A percentile compares a stretch with the other conserved stretches of the same genome.
Conservation (phyloP, 2,888 invertebrate species). For the Gortyna flavago region DNA sequence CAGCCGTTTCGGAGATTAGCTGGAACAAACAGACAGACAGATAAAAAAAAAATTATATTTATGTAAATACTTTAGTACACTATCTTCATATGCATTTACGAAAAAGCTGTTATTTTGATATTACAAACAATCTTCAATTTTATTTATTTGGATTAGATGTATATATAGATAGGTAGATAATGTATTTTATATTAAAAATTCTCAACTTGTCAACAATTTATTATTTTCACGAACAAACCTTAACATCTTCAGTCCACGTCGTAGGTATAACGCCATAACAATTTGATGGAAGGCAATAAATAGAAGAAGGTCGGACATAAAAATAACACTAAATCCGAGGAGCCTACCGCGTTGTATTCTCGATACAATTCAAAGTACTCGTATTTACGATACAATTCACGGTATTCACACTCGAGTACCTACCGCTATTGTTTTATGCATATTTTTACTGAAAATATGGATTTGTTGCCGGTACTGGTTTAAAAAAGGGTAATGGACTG, state of each 20-base stretch:
- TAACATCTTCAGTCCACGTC: conserved; percentile 16
- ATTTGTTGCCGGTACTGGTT: not conserved
- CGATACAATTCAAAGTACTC: conserved; percentile 23
- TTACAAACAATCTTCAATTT: no score
- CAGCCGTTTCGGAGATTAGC: not conserved
- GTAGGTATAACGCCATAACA: conserved; percentile 35
- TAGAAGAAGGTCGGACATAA: conserved; percentile 56
- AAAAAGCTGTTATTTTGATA: no score
- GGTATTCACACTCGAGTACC: conserved; percentile 18
- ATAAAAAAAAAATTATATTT: not conserved
- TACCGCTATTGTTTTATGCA: conserved; percentile 1
- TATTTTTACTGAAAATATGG: not conserved
- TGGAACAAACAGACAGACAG: not conserved
- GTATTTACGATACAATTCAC: conserved; percentile 32
- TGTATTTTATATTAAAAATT: not conserved
- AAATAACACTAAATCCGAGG: conserved; percentile 54
- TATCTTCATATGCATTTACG: no score
- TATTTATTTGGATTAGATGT: no score
- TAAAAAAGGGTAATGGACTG: not conserved
- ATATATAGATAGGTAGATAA: no score
- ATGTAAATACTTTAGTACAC: no score
- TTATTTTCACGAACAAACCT: conserved; percentile 6
- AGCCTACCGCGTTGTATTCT: conserved; percentile 23
- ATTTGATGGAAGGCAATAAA: conserved; percentile 60
- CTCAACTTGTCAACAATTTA: not conserved